These are phyloP conservation scores for Drosophila pseudoobscura DNA, from an alignment of 1,140 invertebrate genomes.

Conservation along the genomic window DNA sequence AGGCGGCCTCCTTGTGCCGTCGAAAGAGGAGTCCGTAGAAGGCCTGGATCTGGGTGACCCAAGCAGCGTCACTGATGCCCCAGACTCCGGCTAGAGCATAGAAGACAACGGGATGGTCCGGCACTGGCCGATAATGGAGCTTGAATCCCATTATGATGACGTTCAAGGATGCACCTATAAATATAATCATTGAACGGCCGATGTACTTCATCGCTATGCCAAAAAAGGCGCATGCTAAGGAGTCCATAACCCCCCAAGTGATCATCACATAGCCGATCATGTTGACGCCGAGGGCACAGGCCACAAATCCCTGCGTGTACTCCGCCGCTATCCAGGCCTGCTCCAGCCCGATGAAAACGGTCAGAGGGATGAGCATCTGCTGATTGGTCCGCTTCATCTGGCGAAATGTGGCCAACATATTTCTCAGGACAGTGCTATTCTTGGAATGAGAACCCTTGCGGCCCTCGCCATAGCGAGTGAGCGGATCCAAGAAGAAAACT, in stretches of 20 bases:
- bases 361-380: slow-evolving; percentile 17
- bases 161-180: slow-evolving; percentile 12
- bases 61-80: slow-evolving; percentile 20
- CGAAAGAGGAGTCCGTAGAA: slow-evolving; percentile 24
- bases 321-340: slow-evolving; percentile 21
- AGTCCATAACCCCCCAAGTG: slow-evolving; percentile 17
- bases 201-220: slow-evolving; percentile 23
- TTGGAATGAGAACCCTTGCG: slow-evolving; percentile 2
- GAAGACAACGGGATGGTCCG: not conserved
- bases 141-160: slow-evolving; percentile 12
- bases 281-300: slow-evolving; percentile 13
- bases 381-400: slow-evolving; percentile 19
- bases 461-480: slow-evolving; percentile 21
- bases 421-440: not conserved
- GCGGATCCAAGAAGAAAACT: slow-evolving; percentile 10
- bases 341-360: slow-evolving; percentile 19
- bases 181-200: slow-evolving; percentile 10
- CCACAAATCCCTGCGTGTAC: slow-evolving; percentile 13
- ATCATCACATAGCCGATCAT: slow-evolving; percentile 21
- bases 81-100: slow-evolving; percentile 11
- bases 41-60: slow-evolving; percentile 23
- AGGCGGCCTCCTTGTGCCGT: slow-evolving; percentile 21
- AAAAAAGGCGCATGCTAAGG: slow-evolving; percentile 8
- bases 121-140: slow-evolving; percentile 3
- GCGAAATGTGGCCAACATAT: slow-evolving; percentile 7